phyloP scores from a whole-genome alignment of 2,797 vertebrate genomes.

The Epinephelus malabaricus region DNA sequence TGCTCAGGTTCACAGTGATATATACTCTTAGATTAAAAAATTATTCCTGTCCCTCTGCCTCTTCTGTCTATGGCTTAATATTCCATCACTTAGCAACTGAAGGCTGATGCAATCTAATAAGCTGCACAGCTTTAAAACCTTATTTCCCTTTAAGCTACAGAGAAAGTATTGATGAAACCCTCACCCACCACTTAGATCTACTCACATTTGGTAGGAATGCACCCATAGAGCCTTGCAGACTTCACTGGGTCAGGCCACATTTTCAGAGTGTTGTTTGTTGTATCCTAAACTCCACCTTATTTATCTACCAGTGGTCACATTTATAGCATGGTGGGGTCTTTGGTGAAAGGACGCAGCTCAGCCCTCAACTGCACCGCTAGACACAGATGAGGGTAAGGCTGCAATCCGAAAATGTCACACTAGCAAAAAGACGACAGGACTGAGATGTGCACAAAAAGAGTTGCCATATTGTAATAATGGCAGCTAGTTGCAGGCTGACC shows the following conservation, averaged over 20 bases:
- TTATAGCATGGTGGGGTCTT: slow-evolving; percentile 4
- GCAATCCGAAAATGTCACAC: slow-evolving; percentile 47
- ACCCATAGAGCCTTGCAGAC: slow-evolving; percentile 28
- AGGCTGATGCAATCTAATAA: slow-evolving; percentile 42
- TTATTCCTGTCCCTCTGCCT: not conserved
- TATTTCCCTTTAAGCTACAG: slow-evolving; percentile 22
- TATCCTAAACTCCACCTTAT: slow-evolving; percentile 15
- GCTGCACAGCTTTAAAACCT: slow-evolving; percentile 29
- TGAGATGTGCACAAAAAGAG: slow-evolving; percentile 7
- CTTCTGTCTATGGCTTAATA: slow-evolving; percentile 24
- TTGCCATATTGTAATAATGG: slow-evolving; percentile 13
- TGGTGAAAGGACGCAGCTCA: slow-evolving; percentile 22
- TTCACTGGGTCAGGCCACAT: slow-evolving; percentile 32
- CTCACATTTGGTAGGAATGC: slow-evolving; percentile 26
- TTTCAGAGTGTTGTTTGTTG: slow-evolving; percentile 42
- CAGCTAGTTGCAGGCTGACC: slow-evolving; percentile 8
- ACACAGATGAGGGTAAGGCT: slow-evolving; percentile 19
- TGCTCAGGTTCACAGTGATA: too few relatives aligned
- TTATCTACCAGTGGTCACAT: slow-evolving; percentile 31
- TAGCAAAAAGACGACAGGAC: slow-evolving; percentile 15
- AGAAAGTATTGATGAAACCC: slow-evolving; percentile 31
- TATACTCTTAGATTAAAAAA: not conserved
- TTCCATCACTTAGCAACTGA: slow-evolving; percentile 60
- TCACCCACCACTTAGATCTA: slow-evolving; percentile 19
- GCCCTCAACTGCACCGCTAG: slow-evolving; percentile 1